Conservation (phyloP, 2,888 invertebrate species). For the Trichopoda pennipes region DNA sequence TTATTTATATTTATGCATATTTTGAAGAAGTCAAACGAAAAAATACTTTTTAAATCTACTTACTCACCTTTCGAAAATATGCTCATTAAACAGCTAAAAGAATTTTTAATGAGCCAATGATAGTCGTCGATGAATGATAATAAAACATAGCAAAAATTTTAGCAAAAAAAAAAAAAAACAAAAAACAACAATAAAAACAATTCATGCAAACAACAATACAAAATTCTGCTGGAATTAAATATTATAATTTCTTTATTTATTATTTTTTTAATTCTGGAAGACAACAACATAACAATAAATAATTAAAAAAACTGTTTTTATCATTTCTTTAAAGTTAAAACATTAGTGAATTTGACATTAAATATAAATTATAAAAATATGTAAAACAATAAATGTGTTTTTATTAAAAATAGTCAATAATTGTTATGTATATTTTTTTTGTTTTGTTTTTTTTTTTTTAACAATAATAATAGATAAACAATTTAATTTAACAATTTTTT, state of each 20-base stretch:
- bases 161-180: slow-evolving; percentile 48
- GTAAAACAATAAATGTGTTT: slow-evolving; percentile 30
- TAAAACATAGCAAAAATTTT: slow-evolving; percentile 65
- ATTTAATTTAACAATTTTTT: neutral
- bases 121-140: slow-evolving; percentile 52
- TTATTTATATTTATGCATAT: neutral
- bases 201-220: slow-evolving; percentile 66
- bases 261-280: slow-evolving; percentile 56
- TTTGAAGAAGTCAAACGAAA: neutral
- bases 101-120: slow-evolving; percentile 44
- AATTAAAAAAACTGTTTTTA: slow-evolving; percentile 18
- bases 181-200: slow-evolving; percentile 26
- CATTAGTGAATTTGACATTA: slow-evolving; percentile 42
- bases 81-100: slow-evolving; percentile 42
- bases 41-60: slow-evolving; percentile 1
- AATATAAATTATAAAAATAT: slow-evolving; percentile 25
- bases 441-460: slow-evolving; percentile 4
- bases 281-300: slow-evolving; percentile 65
- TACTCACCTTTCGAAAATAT: slow-evolving; percentile 46
- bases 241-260: slow-evolving; percentile 51
- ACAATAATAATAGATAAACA: slow-evolving; percentile 38
- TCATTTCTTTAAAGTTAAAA: slow-evolving; percentile 19
- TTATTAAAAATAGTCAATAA: slow-evolving; percentile 53
- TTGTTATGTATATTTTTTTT: slow-evolving; percentile 38
- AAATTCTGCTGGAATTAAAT: slow-evolving; percentile 62